Evolutionary conservation across 1,140 invertebrate species (phyloP).

Genomic region (Samia ricini): DNA sequence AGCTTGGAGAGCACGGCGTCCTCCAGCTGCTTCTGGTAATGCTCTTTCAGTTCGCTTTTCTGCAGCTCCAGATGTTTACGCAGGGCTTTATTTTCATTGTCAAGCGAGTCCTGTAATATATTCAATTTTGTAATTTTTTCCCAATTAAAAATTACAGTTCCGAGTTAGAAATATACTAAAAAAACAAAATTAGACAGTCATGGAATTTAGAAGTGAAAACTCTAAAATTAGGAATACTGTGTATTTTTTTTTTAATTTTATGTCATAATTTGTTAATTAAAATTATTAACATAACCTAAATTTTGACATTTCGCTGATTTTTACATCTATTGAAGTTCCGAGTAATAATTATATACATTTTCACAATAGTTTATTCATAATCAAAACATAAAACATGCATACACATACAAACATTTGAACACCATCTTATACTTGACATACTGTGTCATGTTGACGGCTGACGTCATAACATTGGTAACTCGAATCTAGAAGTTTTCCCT

Average conservation of each 20-base stretch:
- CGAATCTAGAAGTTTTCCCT: too few relatives aligned
- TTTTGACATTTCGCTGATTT: too few relatives aligned
- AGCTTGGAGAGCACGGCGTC: slow-evolving; percentile 86
- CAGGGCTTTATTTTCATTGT: slow-evolving; percentile 77
- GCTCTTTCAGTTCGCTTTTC: slow-evolving; percentile 82
- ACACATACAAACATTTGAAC: too few relatives aligned
- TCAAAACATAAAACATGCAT: too few relatives aligned
- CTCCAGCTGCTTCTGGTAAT: slow-evolving; percentile 89
- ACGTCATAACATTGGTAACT: too few relatives aligned
- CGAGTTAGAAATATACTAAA: neutral
- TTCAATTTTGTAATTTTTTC: neutral
- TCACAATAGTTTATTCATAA: too few relatives aligned
- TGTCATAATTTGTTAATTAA: too few relatives aligned
- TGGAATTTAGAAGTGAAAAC: neutral
- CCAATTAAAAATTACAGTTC: neutral
- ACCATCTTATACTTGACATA: too few relatives aligned
- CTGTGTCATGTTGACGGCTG: too few relatives aligned
- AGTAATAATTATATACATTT: too few relatives aligned
- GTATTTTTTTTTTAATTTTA: neutral
- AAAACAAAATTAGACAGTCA: neutral
- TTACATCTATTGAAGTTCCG: too few relatives aligned
- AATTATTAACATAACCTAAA: too few relatives aligned
- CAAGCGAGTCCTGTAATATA: slow-evolving; percentile 74
- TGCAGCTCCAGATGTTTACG: slow-evolving; percentile 81
- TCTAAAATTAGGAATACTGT: neutral